Evolutionary conservation across 2,888 invertebrate species (phyloP), one percentile per base, ranked within the genome.

Genomic region (Agrochola macilenta): DNA sequence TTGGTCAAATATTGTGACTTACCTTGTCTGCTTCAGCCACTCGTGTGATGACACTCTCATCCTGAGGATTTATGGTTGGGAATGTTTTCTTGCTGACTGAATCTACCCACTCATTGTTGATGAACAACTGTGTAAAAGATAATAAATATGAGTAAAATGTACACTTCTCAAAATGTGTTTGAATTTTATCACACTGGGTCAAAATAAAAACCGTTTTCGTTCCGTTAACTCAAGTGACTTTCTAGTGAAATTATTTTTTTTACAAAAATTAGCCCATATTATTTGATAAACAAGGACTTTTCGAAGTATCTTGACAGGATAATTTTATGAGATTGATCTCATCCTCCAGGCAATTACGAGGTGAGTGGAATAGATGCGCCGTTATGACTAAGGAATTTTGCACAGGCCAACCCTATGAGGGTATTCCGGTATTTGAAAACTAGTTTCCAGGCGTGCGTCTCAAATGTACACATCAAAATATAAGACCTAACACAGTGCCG

Each of bases 11-110:
- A 69, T 35, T 35, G 5, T 57, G 17, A 11, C 14, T 54, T 96
- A 98, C 98, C 97, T 98, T 98, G 93, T 98, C 98, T 76, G 98
- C 99, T 96, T 99, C 99, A 74, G 98, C 97, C 68, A 99, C 97
- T 90, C 98, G 97, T 20, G 96, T 94, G 89, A 99, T 98, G 87
- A 97, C 97, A 89, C 97, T 95, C 82, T 98, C 98, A 89, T 97
- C 98, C 39, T 98, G 97, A 69, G 99, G 99, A 94, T 99, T 99
- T 88, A 98, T 93, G 8, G 98, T 98, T 35, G 98, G 96, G 95
- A 99, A 99, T 3, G 98, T 99, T 94, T 99, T 99, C 74, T 98
- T 98, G 91, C 98, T 98, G 43, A 97, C 97, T 0, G 99, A 97
- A 92, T 99, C 98, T 77, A 98, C 98, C 94, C 98, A 98, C 92